These are phyloP conservation scores for Cynopterus brachyotis DNA, from an alignment of 2,113 vertebrate genomes.

Conservation along the genomic window DNA sequence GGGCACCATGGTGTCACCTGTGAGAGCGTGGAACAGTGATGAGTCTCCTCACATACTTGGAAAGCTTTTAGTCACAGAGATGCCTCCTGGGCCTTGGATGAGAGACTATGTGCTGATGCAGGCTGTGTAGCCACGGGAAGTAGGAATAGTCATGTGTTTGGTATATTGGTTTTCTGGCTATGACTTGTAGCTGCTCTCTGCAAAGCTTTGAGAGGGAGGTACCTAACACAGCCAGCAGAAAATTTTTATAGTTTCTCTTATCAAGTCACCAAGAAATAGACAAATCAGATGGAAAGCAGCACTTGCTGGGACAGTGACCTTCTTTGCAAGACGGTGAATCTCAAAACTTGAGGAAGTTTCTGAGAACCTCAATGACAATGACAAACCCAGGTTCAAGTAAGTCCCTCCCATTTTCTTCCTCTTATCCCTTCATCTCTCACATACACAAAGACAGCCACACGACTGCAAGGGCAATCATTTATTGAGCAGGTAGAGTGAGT, in stretches of 20 bases:
- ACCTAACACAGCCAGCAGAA: neutral
- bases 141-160: neutral
- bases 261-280: too few relatives aligned
- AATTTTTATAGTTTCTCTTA: too few relatives aligned
- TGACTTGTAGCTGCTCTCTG: neutral
- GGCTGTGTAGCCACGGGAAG: neutral
- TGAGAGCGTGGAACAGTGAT: neutral
- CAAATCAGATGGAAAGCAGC: neutral
- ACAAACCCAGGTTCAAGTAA: neutral
- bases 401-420: neutral
- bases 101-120: neutral
- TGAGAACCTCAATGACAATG: neutral
- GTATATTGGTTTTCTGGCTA: neutral
- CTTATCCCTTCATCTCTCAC: neutral
- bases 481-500: constrained; percentile 14
- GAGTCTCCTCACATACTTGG: neutral
- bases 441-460: neutral
- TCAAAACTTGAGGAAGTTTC: neutral
- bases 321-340: neutral
- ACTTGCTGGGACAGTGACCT: neutral
- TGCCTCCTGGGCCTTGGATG: neutral
- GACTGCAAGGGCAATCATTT: neutral
- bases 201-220: neutral
- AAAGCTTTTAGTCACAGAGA: neutral
- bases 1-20: neutral